A percentile compares a stretch with the other conserved stretches of the same genome.
Evolutionary conservation across 2,888 invertebrate species (phyloP).

Genomic region (Sinohyriopsis cumingii): DNA sequence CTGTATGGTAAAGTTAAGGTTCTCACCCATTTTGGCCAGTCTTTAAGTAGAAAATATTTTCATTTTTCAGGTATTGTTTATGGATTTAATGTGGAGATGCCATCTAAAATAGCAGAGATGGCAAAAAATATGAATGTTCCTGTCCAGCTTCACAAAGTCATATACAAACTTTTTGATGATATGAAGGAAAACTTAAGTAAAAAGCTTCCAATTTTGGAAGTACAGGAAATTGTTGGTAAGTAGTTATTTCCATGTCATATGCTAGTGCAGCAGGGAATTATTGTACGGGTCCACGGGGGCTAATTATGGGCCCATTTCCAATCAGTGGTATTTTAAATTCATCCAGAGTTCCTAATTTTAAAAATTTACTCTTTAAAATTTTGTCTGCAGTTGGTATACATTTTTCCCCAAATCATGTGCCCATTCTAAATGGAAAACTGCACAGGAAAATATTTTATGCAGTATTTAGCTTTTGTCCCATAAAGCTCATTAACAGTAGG

Average conservation of each 20-base stretch:
- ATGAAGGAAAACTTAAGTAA: slow-evolving; percentile 84
- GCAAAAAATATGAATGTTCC: slow-evolving; percentile 76
- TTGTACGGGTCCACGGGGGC: no score
- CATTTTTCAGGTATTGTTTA: slow-evolving; percentile 82
- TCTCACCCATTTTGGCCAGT: not conserved
- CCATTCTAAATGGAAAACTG: no score
- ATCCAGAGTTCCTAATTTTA: not conserved
- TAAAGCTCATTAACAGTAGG: no score
- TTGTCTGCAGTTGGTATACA: no score
- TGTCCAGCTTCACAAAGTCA: slow-evolving; percentile 87
- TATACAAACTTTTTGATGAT: slow-evolving; percentile 93
- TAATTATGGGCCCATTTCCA: not conserved
- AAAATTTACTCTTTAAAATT: no score
- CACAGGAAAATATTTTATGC: no score
- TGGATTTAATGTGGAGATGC: slow-evolving; percentile 85
- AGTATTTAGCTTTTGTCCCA: no score
- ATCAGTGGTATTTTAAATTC: not conserved
- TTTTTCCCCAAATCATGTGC: no score
- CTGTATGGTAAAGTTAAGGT: not conserved
- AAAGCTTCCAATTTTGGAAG: slow-evolving; percentile 81
- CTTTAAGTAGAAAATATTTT: slow-evolving; percentile 4
- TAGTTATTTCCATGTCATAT: not conserved
- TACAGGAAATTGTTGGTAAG: slow-evolving; percentile 85
- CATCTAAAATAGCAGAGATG: slow-evolving; percentile 69
- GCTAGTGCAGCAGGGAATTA: not conserved